phyloP scores from a whole-genome alignment of 2,888 invertebrate species.

The Chouioia cunea region DNA sequence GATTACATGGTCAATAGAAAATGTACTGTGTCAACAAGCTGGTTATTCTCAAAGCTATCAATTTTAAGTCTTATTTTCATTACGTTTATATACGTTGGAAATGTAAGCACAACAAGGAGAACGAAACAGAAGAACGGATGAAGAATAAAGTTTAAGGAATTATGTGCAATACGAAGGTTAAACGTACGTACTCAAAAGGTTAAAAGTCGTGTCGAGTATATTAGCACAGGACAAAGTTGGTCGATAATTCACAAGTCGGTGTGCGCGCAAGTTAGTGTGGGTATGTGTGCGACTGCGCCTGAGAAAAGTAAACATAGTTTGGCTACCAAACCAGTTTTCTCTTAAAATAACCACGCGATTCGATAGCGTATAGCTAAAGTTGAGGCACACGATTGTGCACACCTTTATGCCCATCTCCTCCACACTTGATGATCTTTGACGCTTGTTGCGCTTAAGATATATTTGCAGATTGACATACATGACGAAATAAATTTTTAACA shows the following conservation, averaged over 20 bases:
- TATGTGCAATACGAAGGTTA: not conserved
- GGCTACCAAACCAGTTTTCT: conserved; percentile 64
- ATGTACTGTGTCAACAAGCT: too few species aligned
- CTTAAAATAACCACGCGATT: conserved; percentile 64
- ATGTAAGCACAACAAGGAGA: not conserved
- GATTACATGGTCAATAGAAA: too few species aligned
- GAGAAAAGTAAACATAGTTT: conserved; percentile 65
- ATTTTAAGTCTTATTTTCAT: too few species aligned
- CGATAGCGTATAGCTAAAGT: conserved; percentile 51
- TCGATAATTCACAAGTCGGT: too few species aligned
- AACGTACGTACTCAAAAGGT: not conserved
- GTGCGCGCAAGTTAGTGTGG: not conserved
- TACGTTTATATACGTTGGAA: too few species aligned
- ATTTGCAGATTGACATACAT: not conserved
- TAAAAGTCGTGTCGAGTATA: conserved; percentile 4
- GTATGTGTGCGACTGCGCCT: conserved; percentile 49
- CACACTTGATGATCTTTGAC: not conserved
- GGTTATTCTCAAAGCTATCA: too few species aligned
- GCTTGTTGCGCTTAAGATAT: not conserved
- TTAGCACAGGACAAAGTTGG: too few species aligned
- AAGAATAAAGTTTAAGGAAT: not conserved
- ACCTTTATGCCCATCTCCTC: not conserved
- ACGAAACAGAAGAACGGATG: not conserved
- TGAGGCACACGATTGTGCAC: not conserved
- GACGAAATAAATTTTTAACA: conserved; percentile 21